A percentile compares a stretch with the other conserved stretches of the same genome.
Conservation (phyloP, 2,888 invertebrate genomes). For the Synanthedon andrenaeformis region DNA sequence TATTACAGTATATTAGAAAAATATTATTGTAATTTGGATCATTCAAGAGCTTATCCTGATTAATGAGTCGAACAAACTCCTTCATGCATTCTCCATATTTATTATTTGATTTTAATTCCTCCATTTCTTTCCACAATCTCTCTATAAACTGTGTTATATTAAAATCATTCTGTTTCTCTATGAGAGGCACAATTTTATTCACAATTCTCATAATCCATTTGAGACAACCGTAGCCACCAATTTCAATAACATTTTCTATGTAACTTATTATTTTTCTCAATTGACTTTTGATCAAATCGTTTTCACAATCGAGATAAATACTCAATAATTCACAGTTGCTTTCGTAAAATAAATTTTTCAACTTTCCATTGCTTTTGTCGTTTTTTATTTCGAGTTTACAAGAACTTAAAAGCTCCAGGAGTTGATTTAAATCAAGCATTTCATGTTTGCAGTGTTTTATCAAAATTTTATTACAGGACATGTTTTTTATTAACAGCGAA, state of each 20-base stretch:
- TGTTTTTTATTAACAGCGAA: slow-evolving; percentile 27
- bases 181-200: slow-evolving; percentile 28
- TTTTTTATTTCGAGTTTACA: slow-evolving; percentile 14
- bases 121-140: slow-evolving; percentile 53
- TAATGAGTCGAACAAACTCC: slow-evolving; percentile 46
- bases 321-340: slow-evolving; percentile 39
- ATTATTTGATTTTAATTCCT: slow-evolving; percentile 54
- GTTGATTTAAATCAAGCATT: slow-evolving; percentile 23
- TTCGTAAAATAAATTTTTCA: slow-evolving; percentile 43
- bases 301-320: slow-evolving; percentile 16
- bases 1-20: slow-evolving; percentile 34
- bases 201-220: slow-evolving; percentile 47
- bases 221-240: slow-evolving; percentile 59
- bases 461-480: slow-evolving; percentile 19
- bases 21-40: slow-evolving; percentile 34
- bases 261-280: slow-evolving; percentile 24
- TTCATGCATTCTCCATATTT: slow-evolving; percentile 49
- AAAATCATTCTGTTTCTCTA: slow-evolving; percentile 20
- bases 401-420: slow-evolving; percentile 20
- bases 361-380: slow-evolving; percentile 35
- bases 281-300: slow-evolving; percentile 10
- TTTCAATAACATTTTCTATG: slow-evolving; percentile 41
- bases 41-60: slow-evolving; percentile 29
- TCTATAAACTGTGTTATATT: slow-evolving; percentile 34
- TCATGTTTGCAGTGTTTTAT: slow-evolving; percentile 22